Evolutionary conservation across 2,113 vertebrate species (phyloP), one percentile per base, ranked within the genome.

Genomic region (Maylandia zebra): DNA sequence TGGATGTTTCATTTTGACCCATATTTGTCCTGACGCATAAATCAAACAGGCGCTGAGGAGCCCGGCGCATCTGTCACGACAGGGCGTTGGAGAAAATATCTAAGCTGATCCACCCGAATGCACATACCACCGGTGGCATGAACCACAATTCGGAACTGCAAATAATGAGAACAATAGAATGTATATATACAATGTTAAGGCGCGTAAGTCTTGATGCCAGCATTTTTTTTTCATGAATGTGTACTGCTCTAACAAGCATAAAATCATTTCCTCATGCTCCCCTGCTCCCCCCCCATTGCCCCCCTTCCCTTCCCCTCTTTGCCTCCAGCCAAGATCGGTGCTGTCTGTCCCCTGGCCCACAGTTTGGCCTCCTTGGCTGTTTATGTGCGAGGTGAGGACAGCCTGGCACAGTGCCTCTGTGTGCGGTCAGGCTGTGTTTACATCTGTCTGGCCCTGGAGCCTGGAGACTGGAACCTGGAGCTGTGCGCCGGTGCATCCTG

Each of bases 1-100:
- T 93, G 95, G 94, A 94, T 95, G 94, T 93, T 95, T 95, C 92
- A 92, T 94, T 95, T 95, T 96, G 95, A 96, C 95, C 95, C 95
- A 96, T 95, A 96, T 96, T 96, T 96, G 95, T 96, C 94, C 95
- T 93, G 92, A 95, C 90, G 92, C 91, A 92, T 95, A 91, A 94
- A 95, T 96, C 95, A 95, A 95, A 95, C 92, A 91, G 92, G 81
- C 86, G 55, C 90, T 88, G 93, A 93, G 92, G 83, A 93, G 92
- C 93, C 93, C 88, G 16, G 90, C 52, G 81, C 82, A 93, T 93
- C 91, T 92, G 93, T 91, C 93, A 90, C 81, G 82, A 87, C 85
- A 86, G 86, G 91, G 86, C 45, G 93, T 82, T 89, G 89, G 38
- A 92, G 87, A 88, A 90, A 83, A 91, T 88, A 92, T 91, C 91